Evolutionary conservation across 2,888 invertebrate species (phyloP).

Genomic region (Ischnura elegans): DNA sequence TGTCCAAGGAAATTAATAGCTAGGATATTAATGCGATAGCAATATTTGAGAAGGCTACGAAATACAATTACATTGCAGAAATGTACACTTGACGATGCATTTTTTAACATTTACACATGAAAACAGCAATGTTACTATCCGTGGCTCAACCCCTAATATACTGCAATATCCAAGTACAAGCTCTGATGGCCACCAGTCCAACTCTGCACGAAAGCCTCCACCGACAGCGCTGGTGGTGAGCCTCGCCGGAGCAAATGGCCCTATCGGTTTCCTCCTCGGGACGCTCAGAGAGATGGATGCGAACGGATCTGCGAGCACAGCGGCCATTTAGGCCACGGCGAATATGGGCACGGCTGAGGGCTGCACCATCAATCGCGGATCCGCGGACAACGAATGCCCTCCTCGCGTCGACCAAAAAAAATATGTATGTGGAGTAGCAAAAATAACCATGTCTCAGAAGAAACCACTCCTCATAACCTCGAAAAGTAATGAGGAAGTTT

Average conservation of each 20-base stretch:
- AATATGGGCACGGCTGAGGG: conserved; percentile 1
- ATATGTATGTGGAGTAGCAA: not conserved
- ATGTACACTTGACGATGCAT: too few species aligned
- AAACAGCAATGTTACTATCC: too few species aligned
- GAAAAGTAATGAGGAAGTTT: not conserved
- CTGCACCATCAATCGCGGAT: not conserved
- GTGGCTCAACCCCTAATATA: too few species aligned
- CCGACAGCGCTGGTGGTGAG: too few species aligned
- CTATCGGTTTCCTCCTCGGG: not conserved
- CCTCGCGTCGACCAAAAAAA: not conserved
- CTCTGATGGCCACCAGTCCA: too few species aligned
- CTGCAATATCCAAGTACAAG: too few species aligned
- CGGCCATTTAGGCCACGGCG: conserved; percentile 14
- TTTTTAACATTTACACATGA: too few species aligned
- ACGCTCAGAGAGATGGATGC: conserved; percentile 10
- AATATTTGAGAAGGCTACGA: too few species aligned
- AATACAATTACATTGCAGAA: too few species aligned
- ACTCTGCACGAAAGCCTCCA: too few species aligned
- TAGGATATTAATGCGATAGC: too few species aligned
- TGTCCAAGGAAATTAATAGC: too few species aligned
- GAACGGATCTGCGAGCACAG: not conserved
- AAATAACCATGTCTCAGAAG: not conserved
- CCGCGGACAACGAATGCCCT: not conserved
- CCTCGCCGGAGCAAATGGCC: not conserved
- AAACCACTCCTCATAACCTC: not conserved